phyloP scores from a whole-genome alignment of 2,113 vertebrate genomes.

The Pyrgilauda ruficollis region DNA sequence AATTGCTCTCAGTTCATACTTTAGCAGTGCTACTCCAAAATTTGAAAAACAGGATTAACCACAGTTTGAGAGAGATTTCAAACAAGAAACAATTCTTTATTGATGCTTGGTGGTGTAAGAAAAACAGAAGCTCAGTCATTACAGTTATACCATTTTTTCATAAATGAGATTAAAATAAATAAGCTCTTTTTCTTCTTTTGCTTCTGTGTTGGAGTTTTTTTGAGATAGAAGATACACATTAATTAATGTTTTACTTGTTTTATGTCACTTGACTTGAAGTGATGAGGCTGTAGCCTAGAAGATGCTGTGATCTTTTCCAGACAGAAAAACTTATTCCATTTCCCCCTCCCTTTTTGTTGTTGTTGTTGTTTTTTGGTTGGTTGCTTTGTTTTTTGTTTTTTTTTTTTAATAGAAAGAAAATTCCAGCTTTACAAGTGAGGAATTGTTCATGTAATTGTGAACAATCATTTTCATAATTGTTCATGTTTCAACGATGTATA shows the following conservation, averaged over 20 bases:
- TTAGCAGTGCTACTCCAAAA: neutral
- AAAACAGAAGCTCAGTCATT: neutral
- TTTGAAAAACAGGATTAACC: neutral
- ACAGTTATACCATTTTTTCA: neutral
- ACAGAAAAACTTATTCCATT: neutral
- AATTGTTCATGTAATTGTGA: neutral
- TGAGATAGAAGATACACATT: neutral
- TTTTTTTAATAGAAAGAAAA: neutral
- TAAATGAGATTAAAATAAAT: neutral
- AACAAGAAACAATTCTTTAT: neutral
- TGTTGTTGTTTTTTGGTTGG: neutral
- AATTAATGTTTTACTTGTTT: neutral
- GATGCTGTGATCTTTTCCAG: neutral
- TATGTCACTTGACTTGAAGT: neutral
- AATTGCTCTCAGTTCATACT: neutral
- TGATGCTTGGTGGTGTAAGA: neutral
- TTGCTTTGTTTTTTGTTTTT: neutral
- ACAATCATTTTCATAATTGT: too few species aligned
- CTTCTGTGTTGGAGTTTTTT: fast-evolving
- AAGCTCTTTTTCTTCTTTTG: neutral
- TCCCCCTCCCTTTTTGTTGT: fast-evolving
- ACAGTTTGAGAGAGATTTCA: neutral
- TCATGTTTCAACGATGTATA: neutral
- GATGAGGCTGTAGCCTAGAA: neutral
- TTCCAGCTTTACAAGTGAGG: neutral